Conservation (phyloP, 1,140 invertebrate species). For the Anadara kagoshimensis region DNA sequence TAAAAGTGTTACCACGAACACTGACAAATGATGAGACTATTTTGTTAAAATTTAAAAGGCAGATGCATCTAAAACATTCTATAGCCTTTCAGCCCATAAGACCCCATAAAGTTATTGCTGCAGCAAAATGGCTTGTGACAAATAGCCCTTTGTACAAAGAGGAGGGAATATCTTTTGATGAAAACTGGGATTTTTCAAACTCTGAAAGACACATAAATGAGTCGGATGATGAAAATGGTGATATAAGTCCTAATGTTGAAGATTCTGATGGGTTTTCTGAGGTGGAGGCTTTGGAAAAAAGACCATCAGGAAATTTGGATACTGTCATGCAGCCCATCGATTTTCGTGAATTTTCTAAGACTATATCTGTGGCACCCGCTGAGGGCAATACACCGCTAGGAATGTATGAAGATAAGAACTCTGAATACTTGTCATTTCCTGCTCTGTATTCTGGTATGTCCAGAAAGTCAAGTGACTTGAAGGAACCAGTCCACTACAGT, state of each 20-base stretch:
- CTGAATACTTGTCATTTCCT: slow-evolving; percentile 38
- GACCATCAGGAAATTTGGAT: slow-evolving; percentile 30
- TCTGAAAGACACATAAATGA: too few relatives aligned
- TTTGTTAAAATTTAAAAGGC: slow-evolving; percentile 35
- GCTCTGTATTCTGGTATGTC: slow-evolving; percentile 35
- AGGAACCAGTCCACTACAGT: slow-evolving; percentile 38
- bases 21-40: slow-evolving; percentile 35
- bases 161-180: slow-evolving; percentile 18
- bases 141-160: slow-evolving; percentile 32
- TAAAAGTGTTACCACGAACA: slow-evolving; percentile 34
- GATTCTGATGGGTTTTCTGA: slow-evolving; percentile 20
- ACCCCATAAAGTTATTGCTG: slow-evolving; percentile 22
- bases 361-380: slow-evolving; percentile 22
- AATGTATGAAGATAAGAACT: slow-evolving; percentile 31
- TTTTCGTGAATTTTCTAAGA: slow-evolving; percentile 28
- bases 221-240: too few relatives aligned
- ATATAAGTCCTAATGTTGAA: neutral
- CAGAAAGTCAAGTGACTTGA: slow-evolving; percentile 27
- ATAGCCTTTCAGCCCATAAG: slow-evolving; percentile 38
- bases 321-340: slow-evolving; percentile 19
- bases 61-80: slow-evolving; percentile 28
- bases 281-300: slow-evolving; percentile 1
- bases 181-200: slow-evolving; percentile 17
- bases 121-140: too few relatives aligned
- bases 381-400: slow-evolving; percentile 34